Percentiles rank a stretch among this genome's conserved stretches.
phyloP scores from a whole-genome alignment of 2,888 invertebrate species.

The Mesorhabditis spiculigera region DNA sequence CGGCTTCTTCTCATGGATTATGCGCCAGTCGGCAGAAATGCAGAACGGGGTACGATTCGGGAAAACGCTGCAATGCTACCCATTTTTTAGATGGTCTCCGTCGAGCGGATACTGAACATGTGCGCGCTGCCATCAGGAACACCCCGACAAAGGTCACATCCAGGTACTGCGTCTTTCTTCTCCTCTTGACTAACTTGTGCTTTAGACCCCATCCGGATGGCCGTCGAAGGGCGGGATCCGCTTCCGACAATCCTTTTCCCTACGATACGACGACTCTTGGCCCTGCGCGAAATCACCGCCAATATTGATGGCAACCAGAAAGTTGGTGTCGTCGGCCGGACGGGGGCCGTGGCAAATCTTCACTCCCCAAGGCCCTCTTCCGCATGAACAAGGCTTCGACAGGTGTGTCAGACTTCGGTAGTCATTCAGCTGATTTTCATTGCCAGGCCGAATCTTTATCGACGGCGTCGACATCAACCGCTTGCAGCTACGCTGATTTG shows the following conservation, averaged over 20 bases:
- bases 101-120: constrained; percentile 81
- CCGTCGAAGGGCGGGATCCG: constrained; percentile 6
- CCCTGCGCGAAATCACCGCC: constrained; percentile 59
- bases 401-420: constrained; percentile 9
- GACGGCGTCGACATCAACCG: constrained; percentile 68
- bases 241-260: constrained; percentile 28
- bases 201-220: not conserved
- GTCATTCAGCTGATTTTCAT: not conserved
- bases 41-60: constrained; percentile 61
- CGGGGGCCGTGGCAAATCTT: constrained; percentile 79
- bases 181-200: not conserved
- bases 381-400: constrained; percentile 72
- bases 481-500: constrained; percentile 75
- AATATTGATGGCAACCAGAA: constrained; percentile 66
- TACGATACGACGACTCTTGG: constrained; percentile 34
- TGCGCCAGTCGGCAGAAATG: constrained; percentile 80
- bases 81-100: constrained; percentile 63
- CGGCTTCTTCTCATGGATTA: constrained; percentile 84
- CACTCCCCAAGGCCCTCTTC: constrained; percentile 74
- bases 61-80: not conserved
- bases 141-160: constrained; percentile 39
- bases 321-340: constrained; percentile 80
- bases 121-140: constrained; percentile 73
- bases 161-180: not conserved
- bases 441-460: constrained; percentile 67